Base-by-base conservation (phyloP, 2,888 invertebrate species). In the Euplexia lucipara region DNA sequence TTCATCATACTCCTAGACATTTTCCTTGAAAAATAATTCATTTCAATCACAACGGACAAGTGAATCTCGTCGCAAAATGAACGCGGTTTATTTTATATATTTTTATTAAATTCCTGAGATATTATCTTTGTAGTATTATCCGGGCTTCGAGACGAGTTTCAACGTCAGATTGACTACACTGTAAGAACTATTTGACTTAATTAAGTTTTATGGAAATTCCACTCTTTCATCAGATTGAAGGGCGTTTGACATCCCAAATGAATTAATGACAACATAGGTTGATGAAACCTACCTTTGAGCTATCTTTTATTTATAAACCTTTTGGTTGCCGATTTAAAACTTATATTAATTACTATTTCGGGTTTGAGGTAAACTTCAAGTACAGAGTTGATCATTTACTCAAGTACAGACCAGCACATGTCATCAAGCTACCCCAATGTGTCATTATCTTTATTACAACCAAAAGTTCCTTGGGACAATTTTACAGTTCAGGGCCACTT, bases 31-130 rank as follows among this genome's bases (percentile, higher is more conserved):
- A 74, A 75, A 75, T 75, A 70, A 75, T 70, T 66, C 60, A 70
- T 75, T 70, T 75, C 70, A 70, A 75, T 74, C 74, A 70, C 54
- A 64, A 59, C 64, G 64, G 73, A 70, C 70, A 70, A 73, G 70
- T 70, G 59, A 73, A 73, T 70, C 70, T 70, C 70, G 59, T 59
- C 59, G 75, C 39, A 35, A 65, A 75, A 60, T 60, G 65, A 73
- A 70, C 59, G 56, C 26, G 44, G 64, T 75, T 75, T 70, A 75
- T 70, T 73, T 52, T 73, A 75, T 64, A 75, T 65, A 65, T 64
- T 65, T 74, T 65, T 75, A 74, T 74, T 75, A 74, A 65, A 75
- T 75, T 74, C 57, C 45, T 42, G 48, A 53, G 30, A 75, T 70
- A 60, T 64, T 63, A 41, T 54, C 42, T 66, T 42, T 59, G 32